Base-by-base conservation (phyloP, 2,888 invertebrate species). In the Balanococcus diminutus region DNA sequence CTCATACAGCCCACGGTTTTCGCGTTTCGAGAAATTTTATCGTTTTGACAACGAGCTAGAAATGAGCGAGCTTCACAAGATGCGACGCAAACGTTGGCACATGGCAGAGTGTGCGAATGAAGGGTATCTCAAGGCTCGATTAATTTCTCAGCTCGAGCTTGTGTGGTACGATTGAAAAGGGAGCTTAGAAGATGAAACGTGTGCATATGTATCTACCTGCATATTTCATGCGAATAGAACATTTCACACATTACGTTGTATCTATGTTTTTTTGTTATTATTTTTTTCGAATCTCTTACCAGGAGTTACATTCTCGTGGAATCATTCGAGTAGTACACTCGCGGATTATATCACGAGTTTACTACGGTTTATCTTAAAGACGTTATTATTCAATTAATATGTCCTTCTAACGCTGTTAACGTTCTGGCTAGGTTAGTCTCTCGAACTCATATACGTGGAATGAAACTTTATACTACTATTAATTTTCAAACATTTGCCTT, bases 401-500 rank as follows among this genome's bases (percentile, higher is more conserved):
- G 67, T 28, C 67, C 67, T 67, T 67, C 28, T 67, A 67, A 67
- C 28, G 67, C 67, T 67, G 67, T 67, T 67, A 67, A 67, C 51
- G 51, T n/a, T 19, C 8, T 51, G 51, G 51, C 19, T 51, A 19
- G 51, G 3, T 5, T n/a, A n/a, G n/a, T n/a, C n/a, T n/a, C n/a
- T n/a, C n/a, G n/a, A n/a, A n/a, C n/a, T n/a, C n/a, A n/a, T n/a
- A n/a, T n/a, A n/a, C n/a, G n/a, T n/a, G n/a, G n/a, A n/a, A n/a
- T n/a, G n/a, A n/a, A n/a, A n/a, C n/a, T n/a, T n/a, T n/a, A n/a
- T n/a, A n/a, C n/a, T n/a, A n/a, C 42, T 14, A 42, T 51, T 19
- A 51, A 51, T 51, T 51, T 51, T 51, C 19, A 51, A 51, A 51
- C 51, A 19, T 51, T 51, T 19, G 5, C n/a, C 51, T 51, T 51